Conservation (phyloP, 1,140 invertebrate genomes). For the Drosophila ambigua region DNA sequence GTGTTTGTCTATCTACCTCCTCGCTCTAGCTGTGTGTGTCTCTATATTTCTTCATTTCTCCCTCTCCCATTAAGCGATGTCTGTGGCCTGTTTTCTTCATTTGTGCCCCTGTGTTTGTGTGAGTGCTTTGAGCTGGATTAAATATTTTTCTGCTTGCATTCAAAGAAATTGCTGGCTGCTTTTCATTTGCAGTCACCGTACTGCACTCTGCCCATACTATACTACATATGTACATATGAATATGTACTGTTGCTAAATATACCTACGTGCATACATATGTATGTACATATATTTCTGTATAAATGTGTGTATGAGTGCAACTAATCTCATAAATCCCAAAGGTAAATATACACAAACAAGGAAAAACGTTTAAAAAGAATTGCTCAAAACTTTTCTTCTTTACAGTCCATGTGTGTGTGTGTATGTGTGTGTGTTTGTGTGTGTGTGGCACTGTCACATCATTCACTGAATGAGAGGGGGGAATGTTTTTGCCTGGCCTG, state of each 20-base stretch:
- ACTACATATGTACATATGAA: constrained; percentile 1
- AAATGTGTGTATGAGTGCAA: constrained; percentile 39
- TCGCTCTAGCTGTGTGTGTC: constrained; percentile 19
- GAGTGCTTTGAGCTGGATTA: constrained; percentile 69
- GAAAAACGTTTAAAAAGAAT: constrained; percentile 79
- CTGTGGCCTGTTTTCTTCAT: constrained; percentile 20
- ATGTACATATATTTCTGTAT: background rate
- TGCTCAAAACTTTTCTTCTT: constrained; percentile 62
- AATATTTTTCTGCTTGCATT: constrained; percentile 71
- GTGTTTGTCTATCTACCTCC: background rate
- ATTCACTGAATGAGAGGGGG: constrained; percentile 8
- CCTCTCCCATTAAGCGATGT: background rate
- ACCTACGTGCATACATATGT: background rate
- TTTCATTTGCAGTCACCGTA: constrained; percentile 72
- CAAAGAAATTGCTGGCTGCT: constrained; percentile 66
- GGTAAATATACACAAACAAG: constrained; percentile 77
- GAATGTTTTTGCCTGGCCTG: constrained; percentile 16
- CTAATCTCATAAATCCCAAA: constrained; percentile 81
- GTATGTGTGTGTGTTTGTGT: constrained; percentile 26
- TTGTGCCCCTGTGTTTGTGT: constrained; percentile 9
- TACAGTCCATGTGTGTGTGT: constrained; percentile 1
- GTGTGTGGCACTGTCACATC: constrained; percentile 47
- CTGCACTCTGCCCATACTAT: constrained; percentile 8
- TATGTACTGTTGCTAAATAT: background rate
- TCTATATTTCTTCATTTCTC: constrained; percentile 11